Evolutionary conservation across 2,113 vertebrate genomes (phyloP).

Genomic region (Pimephales promelas): DNA sequence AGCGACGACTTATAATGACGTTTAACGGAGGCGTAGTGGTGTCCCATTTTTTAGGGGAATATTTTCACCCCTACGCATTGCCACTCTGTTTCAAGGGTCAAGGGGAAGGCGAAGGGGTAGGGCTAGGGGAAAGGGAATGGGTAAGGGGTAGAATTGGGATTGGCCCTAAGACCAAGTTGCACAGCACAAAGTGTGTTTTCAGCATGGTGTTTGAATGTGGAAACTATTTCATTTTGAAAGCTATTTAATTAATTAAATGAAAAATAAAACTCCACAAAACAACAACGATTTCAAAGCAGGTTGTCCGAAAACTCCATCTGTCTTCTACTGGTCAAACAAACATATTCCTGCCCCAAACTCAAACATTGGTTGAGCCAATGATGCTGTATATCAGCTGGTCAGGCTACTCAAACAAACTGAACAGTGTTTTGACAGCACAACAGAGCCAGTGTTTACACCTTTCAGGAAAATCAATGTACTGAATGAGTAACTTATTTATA

Average conservation of each 20-base stretch:
- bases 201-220: background rate
- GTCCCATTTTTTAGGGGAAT: too few relatives aligned
- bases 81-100: too few relatives aligned
- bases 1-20: too few relatives aligned
- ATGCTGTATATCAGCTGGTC: background rate
- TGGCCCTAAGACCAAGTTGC: background rate
- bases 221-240: too few relatives aligned
- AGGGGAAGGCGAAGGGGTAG: too few relatives aligned
- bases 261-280: background rate
- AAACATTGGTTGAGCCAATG: background rate
- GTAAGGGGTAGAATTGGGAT: too few relatives aligned
- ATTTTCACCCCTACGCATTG: too few relatives aligned
- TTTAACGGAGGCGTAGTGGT: too few relatives aligned
- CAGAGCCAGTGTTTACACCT: background rate
- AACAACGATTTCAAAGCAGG: background rate
- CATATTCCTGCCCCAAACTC: background rate
- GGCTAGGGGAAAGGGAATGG: too few relatives aligned
- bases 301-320: background rate
- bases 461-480: background rate
- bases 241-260: background rate
- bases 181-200: background rate
- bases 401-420: background rate
- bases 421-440: background rate
- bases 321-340: background rate
- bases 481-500: background rate